phyloP scores from a whole-genome alignment of 2,888 invertebrate genomes.

The Ctenicera cuprea region DNA sequence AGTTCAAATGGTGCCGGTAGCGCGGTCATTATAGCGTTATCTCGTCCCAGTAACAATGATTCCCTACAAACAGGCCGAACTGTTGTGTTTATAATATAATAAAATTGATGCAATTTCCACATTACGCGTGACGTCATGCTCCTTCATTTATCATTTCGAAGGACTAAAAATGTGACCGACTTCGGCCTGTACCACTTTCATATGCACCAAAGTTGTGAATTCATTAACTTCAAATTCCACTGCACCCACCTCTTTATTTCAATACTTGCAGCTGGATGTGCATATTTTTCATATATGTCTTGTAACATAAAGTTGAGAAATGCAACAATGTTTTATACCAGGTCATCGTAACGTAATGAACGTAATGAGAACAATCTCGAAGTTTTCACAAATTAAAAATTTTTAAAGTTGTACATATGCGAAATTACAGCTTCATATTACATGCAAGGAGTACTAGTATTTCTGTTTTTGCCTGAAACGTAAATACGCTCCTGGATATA shows the following conservation, averaged over 20 bases:
- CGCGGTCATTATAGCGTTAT: slow-evolving; percentile 68
- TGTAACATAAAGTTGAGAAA: no score
- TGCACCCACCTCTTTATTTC: neutral
- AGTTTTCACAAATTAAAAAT: no score
- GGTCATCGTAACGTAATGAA: neutral
- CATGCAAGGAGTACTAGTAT: no score
- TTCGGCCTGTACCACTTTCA: slow-evolving; percentile 14
- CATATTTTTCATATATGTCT: no score
- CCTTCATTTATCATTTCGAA: slow-evolving; percentile 57
- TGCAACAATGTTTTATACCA: neutral
- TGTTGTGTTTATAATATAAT: slow-evolving; percentile 63
- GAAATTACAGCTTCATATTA: neutral
- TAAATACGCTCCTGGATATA: no score
- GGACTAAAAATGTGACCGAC: slow-evolving; percentile 17
- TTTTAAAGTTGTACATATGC: no score
- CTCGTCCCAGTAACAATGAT: slow-evolving; percentile 58
- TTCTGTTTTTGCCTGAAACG: no score
- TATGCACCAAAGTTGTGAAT: neutral
- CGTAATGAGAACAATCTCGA: no score
- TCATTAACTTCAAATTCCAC: slow-evolving; percentile 4
- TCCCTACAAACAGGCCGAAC: slow-evolving; percentile 61
- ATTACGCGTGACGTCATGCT: slow-evolving; percentile 67
- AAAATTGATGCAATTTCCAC: slow-evolving; percentile 70
- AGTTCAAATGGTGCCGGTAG: slow-evolving; percentile 67
- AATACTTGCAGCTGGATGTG: no score